Conservation (phyloP, 92 coral and sea anemone species). For the Bergia puertoricense region DNA sequence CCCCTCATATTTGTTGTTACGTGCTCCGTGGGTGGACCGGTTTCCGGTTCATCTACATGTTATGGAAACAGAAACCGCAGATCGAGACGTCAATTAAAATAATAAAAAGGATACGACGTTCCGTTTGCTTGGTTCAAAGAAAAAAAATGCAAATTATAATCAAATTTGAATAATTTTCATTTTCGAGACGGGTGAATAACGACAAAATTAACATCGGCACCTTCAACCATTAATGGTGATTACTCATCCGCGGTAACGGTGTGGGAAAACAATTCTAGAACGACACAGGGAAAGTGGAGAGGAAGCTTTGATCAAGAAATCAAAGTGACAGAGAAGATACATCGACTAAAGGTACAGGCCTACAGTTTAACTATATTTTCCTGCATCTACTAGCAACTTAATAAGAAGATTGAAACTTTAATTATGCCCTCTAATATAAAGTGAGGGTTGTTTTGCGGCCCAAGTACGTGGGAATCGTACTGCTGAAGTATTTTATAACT, state of each 20-base stretch:
- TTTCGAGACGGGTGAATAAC: slow-evolving; percentile 9
- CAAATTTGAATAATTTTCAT: background rate
- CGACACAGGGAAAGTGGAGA: background rate
- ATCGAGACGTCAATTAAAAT: background rate
- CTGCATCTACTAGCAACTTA: no score
- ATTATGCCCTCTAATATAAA: background rate
- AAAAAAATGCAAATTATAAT: background rate
- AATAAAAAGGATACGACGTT: background rate
- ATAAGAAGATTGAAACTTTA: no score
- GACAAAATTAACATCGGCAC: background rate
- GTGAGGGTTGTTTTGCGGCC: background rate
- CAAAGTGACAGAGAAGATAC: background rate
- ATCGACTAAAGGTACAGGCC: background rate
- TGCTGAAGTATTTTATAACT: background rate
- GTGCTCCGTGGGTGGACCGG: background rate
- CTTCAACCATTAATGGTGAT: background rate
- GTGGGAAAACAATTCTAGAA: background rate
- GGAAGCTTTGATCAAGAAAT: no score
- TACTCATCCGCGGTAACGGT: background rate
- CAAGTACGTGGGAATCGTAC: background rate
- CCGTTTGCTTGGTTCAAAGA: slow-evolving; percentile 1
- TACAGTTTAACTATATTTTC: no score
- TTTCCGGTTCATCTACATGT: slow-evolving; percentile 15
- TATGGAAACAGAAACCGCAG: background rate
- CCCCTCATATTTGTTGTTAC: no score